phyloP scores from a whole-genome alignment of 2,888 invertebrate genomes.

The Pheosia gnoma region DNA sequence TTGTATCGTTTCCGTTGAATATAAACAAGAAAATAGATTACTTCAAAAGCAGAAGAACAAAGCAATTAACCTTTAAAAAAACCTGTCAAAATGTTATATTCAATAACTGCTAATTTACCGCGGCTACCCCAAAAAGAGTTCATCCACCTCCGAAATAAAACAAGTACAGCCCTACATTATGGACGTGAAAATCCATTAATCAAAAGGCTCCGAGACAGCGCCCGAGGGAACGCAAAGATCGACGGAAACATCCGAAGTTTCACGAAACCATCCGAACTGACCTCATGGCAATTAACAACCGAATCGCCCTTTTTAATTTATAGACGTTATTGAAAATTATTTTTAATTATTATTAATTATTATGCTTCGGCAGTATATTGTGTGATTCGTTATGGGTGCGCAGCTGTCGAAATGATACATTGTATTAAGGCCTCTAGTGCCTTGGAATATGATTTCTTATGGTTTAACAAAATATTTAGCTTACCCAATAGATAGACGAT shows the following conservation, averaged over 20 bases:
- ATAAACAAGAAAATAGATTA: conserved; percentile 37
- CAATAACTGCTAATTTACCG: conserved; percentile 58
- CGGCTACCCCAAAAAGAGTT: conserved; percentile 61
- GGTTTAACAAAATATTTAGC: conserved; percentile 6
- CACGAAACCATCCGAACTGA: conserved; percentile 42
- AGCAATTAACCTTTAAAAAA: conserved; percentile 44
- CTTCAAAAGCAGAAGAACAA: conserved; percentile 32
- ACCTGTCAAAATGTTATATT: conserved; percentile 51
- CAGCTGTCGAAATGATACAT: conserved; percentile 21
- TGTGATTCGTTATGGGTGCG: conserved; percentile 31
- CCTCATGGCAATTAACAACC: conserved; percentile 34
- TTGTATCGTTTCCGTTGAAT: neutral
- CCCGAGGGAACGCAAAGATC: conserved; percentile 47
- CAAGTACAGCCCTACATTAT: conserved; percentile 48
- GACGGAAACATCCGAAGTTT: conserved; percentile 37
- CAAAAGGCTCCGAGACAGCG: conserved; percentile 54
- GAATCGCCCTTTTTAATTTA: conserved; percentile 55
- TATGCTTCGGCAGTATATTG: conserved; percentile 44
- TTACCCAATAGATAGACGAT: conserved; percentile 23
- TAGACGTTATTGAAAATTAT: conserved; percentile 55
- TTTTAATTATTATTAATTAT: conserved; percentile 59
- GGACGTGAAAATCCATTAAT: conserved; percentile 67
- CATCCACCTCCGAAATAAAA: conserved; percentile 55
- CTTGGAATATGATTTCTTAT: conserved; percentile 17
- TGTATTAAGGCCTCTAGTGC: conserved; percentile 15